Conservation (phyloP, 1,140 invertebrate species). For the Samia ricini region DNA sequence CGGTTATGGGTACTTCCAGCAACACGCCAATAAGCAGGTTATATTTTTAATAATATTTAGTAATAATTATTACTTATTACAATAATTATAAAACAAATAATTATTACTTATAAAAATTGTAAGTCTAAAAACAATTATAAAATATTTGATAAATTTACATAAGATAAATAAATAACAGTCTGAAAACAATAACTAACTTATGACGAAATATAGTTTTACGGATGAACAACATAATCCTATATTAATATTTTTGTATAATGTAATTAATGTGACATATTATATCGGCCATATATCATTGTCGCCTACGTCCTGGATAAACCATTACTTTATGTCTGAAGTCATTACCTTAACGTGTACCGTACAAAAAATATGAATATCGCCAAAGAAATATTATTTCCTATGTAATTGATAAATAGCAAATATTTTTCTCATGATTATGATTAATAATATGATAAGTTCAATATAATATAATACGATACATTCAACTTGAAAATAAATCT, state of each 20-base stretch:
- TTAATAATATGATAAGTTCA: too few relatives aligned
- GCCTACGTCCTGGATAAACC: not conserved
- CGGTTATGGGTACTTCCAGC: too few relatives aligned
- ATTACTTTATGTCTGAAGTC: not conserved
- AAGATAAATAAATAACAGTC: not conserved
- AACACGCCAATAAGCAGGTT: too few relatives aligned
- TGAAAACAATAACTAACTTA: slow-evolving; percentile 5
- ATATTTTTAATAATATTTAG: too few relatives aligned
- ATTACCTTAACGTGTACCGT: not conserved
- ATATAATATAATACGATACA: too few relatives aligned
- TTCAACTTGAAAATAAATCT: too few relatives aligned
- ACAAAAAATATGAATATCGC: not conserved
- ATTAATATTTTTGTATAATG: not conserved
- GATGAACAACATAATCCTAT: not conserved
- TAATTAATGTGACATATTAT: not conserved
- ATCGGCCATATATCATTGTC: not conserved
- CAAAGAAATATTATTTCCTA: not conserved
- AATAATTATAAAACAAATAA: too few relatives aligned
- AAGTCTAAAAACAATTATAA: not conserved
- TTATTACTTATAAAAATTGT: too few relatives aligned
- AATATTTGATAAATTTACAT: not conserved
- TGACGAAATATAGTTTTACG: not conserved
- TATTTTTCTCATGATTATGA: too few relatives aligned
- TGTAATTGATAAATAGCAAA: too few relatives aligned
- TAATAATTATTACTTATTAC: too few relatives aligned